phyloP scores from a whole-genome alignment of 2,797 vertebrate species.

The Phoeniculus purpureus region DNA sequence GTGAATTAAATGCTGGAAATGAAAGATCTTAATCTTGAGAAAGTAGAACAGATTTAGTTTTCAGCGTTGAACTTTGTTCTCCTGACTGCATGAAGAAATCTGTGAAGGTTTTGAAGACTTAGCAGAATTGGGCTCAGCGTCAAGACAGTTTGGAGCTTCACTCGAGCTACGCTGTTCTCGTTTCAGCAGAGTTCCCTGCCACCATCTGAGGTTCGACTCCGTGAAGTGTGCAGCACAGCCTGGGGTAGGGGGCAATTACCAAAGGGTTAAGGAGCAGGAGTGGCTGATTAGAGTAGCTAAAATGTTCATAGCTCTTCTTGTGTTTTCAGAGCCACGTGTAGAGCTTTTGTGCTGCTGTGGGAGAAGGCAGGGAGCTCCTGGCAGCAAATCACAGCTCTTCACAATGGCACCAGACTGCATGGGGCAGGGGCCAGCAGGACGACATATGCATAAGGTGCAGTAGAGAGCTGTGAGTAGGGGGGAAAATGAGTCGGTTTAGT shows the following conservation, averaged over 20 bases:
- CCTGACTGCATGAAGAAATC: background rate
- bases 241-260: background rate
- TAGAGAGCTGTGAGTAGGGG: background rate
- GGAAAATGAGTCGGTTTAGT: background rate
- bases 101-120: background rate
- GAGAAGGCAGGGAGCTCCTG: background rate
- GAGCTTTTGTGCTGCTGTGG: accelerated
- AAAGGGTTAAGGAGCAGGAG: background rate
- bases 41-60: slow-evolving; percentile 10
- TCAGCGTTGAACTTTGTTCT: background rate
- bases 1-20: slow-evolving; percentile 26
- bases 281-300: background rate
- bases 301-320: background rate
- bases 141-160: background rate
- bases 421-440: background rate
- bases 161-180: background rate
- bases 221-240: background rate
- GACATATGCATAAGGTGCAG: accelerated
- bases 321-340: background rate
- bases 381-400: background rate
- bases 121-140: background rate
- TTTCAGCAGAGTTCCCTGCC: background rate
- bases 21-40: slow-evolving; percentile 25
- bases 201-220: background rate
- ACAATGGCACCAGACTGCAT: background rate